A percentile compares a stretch with the other conserved stretches of the same genome.
phyloP scores from a whole-genome alignment of 2,888 invertebrate species.

The Rutpela maculata region DNA sequence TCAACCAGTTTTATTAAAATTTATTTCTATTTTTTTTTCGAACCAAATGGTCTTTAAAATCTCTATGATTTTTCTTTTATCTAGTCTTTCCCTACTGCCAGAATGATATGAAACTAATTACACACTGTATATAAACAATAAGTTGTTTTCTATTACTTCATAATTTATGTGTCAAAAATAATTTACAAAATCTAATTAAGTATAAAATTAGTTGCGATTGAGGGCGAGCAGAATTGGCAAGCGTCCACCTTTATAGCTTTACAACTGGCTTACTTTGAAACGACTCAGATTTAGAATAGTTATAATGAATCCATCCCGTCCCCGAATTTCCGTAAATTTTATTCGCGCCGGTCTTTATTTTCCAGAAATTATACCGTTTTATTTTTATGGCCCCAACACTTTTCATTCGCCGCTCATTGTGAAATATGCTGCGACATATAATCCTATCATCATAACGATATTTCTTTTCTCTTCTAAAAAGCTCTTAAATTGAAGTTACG shows the following conservation, averaged over 20 bases:
- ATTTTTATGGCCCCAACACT: slow-evolving; percentile 52
- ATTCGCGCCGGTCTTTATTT: slow-evolving; percentile 58
- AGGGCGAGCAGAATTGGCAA: slow-evolving; percentile 12
- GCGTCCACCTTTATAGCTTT: slow-evolving; percentile 66
- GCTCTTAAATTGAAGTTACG: slow-evolving; percentile 33
- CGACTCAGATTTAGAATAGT: slow-evolving; percentile 65
- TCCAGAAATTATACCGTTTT: slow-evolving; percentile 60
- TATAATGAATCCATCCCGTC: slow-evolving; percentile 62
- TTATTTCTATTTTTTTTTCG: no score
- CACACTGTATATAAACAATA: no score
- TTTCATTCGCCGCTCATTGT: slow-evolving; percentile 49
- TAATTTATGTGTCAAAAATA: no score
- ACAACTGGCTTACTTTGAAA: slow-evolving; percentile 66
- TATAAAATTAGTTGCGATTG: not conserved
- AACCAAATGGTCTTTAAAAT: no score
- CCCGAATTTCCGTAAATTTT: slow-evolving; percentile 54
- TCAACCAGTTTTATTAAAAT: no score
- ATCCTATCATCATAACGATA: slow-evolving; percentile 39
- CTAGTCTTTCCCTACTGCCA: no score
- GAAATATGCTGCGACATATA: slow-evolving; percentile 48
- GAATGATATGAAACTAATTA: no score
- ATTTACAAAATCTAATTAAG: no score
- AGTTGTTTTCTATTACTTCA: no score
- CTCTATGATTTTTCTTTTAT: no score
- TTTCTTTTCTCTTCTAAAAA: slow-evolving; percentile 32